Base-by-base conservation (phyloP, 2,888 invertebrate genomes). In the Polydrusus tereticollis region DNA sequence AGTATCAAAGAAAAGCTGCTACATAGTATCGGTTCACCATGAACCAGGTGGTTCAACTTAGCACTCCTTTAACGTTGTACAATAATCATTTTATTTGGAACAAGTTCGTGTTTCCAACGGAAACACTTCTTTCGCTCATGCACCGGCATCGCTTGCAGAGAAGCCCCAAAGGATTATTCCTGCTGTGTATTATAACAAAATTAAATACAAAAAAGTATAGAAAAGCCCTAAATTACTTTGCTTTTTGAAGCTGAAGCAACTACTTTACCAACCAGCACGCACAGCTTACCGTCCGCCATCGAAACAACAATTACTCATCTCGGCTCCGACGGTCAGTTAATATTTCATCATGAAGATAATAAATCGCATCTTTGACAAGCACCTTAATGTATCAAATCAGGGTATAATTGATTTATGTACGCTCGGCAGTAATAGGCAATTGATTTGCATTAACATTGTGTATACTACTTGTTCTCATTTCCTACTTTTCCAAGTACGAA, bases 401-500 rank as follows among this genome's bases (percentile, higher is more conserved):
- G 81, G 80, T 77, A 82, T 84, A 85, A 85, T 84, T 85, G 85
- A 85, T 85, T 84, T 85, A 85, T 82, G 75, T 80, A 72, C 77
- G 78, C 80, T 81, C 83, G 83, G 84, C 82, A 84, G 84, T 83
- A 83, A 80, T 81, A 82, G 82, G 82, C 83, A 84, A 84, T 84
- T 85, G 84, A 85, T 85, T 85, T 85, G 84, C 85, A 85, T 85
- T 85, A 84, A 84, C 85, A 84, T 82, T 84, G 83, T 83, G 83
- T 85, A 83, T 83, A 84, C 83, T 83, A 80, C 82, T 82, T 58
- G 38, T 58, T 36, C 26, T 58, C 38, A 0, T 57, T 50, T 14
- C 14, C 26, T 29, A 29, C 14, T 29, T 29, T 55, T 29, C 16
- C 1, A 33, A 29, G 18, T 7, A 47, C 41, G 41, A 41, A 41